These are phyloP conservation scores for Lepidurus arcticus DNA, from an alignment of 1,140 invertebrate species.

Conservation along the genomic window DNA sequence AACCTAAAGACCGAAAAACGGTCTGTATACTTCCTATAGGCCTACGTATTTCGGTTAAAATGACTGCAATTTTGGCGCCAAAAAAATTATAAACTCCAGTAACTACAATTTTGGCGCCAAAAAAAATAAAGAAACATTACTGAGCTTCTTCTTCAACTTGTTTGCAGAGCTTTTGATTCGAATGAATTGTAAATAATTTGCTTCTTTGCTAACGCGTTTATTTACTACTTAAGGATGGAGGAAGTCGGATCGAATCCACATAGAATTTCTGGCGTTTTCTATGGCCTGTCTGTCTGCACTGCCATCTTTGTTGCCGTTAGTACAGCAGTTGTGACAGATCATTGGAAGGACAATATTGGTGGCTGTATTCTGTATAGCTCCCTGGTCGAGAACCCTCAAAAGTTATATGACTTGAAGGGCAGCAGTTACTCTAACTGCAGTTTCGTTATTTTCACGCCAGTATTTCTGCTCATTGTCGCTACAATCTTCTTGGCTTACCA, in stretches of 20 bases:
- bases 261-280: constrained; percentile 18
- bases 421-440: constrained; percentile 27
- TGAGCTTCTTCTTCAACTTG: too few species aligned
- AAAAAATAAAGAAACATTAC: too few species aligned
- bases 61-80: too few species aligned
- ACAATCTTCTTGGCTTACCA: constrained; percentile 24
- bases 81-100: too few species aligned
- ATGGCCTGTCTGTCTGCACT: constrained; percentile 4
- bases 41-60: too few species aligned
- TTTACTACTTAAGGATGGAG: constrained; percentile 14
- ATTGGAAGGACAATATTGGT: constrained; percentile 31
- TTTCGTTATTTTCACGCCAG: constrained; percentile 31
- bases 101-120: too few species aligned
- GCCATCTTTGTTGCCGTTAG: constrained; percentile 31
- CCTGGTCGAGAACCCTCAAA: constrained; percentile 5
- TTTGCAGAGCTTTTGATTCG: not conserved
- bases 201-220: not conserved
- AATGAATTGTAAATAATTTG: not conserved
- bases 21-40: too few species aligned
- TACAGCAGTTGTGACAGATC: constrained; percentile 27
- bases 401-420: constrained; percentile 7
- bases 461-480: constrained; percentile 30
- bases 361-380: constrained; percentile 32
- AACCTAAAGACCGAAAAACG: too few species aligned
- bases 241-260: constrained; percentile 31